Evolutionary conservation across 1,140 invertebrate species (phyloP), one percentile per base, ranked within the genome.

Genomic region (Bradynema listronoti): DNA sequence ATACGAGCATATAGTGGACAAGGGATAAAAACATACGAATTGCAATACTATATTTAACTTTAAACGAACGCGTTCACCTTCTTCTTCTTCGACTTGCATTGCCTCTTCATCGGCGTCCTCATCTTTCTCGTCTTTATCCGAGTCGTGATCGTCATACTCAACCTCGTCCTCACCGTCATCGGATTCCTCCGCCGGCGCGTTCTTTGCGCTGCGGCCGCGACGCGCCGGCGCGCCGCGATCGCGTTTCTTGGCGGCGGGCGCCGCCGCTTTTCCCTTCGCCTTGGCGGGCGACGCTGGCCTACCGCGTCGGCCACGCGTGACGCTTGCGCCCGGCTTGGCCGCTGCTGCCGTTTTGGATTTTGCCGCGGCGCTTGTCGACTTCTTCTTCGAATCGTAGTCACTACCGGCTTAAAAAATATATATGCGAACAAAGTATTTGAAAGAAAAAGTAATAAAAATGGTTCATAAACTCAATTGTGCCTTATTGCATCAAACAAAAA

Each of bases 111-210:
- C n/a, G 47, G 47, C 2, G 47, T 41, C 56, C 19, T 57, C 56
- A 52, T 29, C 16, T 9, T 43, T 27, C 16, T 19, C 42, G 32
- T 61, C 47, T 11, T 61, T 60, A 24, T 61, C 56, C 16, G 59
- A 61, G 4, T 49, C 52, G 22, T 33, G 14, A 33, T 61, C 59
- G 50, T 61, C 59, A 16, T 61, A 61, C 14, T 58, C 42, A 14
- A 61, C 59, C 36, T 61, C 59, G 3, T 36, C 49, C 6, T 61
- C 57, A 7, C 47, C 51, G 1, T 61, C 59, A 16, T 61, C 59
- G 1, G 59, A 61, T 14, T 61, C 56, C 36, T 59, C 59, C 16
- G 41, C 39, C 43, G 33, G n/a, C n/a, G n/a, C 9, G 14, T 25
- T 43, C 4, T 47, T 11, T 16, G 11, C 32, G 25, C 25, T 27